These are phyloP conservation scores for Edolisoma coerulescens DNA, from an alignment of 2,113 vertebrate species.

Conservation along the genomic window DNA sequence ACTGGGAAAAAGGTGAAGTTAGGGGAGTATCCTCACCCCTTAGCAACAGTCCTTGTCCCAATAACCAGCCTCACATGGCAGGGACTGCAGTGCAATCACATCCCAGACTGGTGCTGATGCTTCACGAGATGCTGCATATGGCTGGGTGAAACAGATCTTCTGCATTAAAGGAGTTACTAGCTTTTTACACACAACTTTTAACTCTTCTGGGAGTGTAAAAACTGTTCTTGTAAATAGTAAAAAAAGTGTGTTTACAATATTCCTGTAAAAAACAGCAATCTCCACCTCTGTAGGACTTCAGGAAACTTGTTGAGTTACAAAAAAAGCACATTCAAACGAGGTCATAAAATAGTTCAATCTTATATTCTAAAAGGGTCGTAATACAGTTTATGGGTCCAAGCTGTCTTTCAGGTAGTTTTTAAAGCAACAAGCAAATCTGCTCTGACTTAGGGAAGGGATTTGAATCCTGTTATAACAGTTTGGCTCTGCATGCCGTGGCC, in stretches of 20 bases:
- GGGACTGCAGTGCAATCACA: neutral
- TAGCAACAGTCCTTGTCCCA: neutral
- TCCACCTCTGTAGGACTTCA: neutral
- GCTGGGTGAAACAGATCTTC: neutral
- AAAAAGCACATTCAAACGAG: neutral
- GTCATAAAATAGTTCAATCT: neutral
- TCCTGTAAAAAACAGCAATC: neutral
- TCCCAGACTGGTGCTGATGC: neutral
- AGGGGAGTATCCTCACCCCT: neutral
- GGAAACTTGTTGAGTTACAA: neutral
- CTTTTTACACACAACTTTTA: neutral
- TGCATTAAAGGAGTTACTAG: neutral
- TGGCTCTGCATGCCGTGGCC: neutral
- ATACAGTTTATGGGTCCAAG: neutral
- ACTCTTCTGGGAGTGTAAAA: neutral
- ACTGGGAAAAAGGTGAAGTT: neutral
- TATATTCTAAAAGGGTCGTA: neutral
- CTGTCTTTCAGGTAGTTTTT: neutral
- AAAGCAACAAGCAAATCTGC: neutral
- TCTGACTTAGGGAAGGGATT: neutral
- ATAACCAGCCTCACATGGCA: rapidly evolving
- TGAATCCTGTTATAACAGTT: neutral
- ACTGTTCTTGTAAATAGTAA: neutral
- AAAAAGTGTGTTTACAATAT: neutral
- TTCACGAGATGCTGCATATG: neutral